Base-by-base conservation (phyloP, 2,888 invertebrate species). In the Stenotaenia linearis region DNA sequence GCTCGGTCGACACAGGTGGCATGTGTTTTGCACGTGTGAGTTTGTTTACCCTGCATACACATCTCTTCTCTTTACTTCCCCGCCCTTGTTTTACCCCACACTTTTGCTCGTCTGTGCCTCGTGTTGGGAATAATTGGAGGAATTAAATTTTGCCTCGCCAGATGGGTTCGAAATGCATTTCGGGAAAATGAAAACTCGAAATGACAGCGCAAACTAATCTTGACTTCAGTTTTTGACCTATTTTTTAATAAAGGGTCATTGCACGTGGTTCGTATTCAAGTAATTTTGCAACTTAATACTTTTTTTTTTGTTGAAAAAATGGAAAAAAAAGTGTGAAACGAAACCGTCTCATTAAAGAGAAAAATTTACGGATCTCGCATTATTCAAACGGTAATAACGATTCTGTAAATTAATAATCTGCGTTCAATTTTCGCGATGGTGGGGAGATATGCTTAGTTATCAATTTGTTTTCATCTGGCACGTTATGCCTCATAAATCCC, bases 21-120 rank as follows among this genome's bases (percentile, higher is more conserved):
- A 69, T 69, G 69, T 69, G 69, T 69, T 69, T 69, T 69, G 69
- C 69, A 69, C 69, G 69, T 69, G 69, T 69, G 69, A 4, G 69
- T 69, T 69, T 69, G 69, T 69, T 69, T 69, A 69, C 28, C 69
- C 69, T 28, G 69, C 69, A 25, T 7, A 69, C 28, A 69, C 69
- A 15, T n/a, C 4, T 28, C 69, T 28, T 12, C 45, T 69, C 69
- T 10, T 28, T n/a, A n/a, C n/a, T 28, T 28, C 12, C 50, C 50
- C n/a, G 18, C 50, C 6, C 50, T 50, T 9, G 9, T 6, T 9
- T 32, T 32, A 4, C 4, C 45, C 45, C 45, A 12, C 45, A 45
- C 45, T 45, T 45, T 45, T 12, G 4, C 45, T 45, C 28, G n/a
- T 69, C n/a, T 23, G 9, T 56, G 56, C 56, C 56, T 56, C 28